These are phyloP conservation scores for Trissolcus basalis DNA, from an alignment of 1,140 invertebrate species.

Conservation along the genomic window DNA sequence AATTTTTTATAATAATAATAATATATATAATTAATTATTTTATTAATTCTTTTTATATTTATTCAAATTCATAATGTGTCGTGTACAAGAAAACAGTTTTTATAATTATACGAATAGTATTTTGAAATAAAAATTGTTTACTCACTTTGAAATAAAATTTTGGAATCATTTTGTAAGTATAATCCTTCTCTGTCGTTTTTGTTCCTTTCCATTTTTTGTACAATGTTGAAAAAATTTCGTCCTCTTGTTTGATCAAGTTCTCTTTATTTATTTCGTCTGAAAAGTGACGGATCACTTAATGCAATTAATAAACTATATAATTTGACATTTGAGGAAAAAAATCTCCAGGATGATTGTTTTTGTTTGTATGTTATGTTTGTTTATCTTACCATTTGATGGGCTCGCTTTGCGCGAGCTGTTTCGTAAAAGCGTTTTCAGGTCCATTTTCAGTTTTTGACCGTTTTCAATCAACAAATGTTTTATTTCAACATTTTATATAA, in stretches of 20 bases:
- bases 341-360: neutral
- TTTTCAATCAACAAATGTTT: too few species aligned
- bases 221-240: constrained; percentile 77
- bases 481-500: too few species aligned
- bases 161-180: constrained; percentile 79
- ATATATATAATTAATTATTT: too few species aligned
- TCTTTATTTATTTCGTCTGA: constrained; percentile 60
- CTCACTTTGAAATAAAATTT: constrained; percentile 85
- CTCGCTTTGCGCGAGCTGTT: constrained; percentile 1
- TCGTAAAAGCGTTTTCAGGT: constrained; percentile 22
- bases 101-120: too few species aligned
- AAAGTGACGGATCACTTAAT: constrained; percentile 4
- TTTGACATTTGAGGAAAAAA: neutral
- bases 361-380: neutral
- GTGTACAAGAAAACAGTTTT: too few species aligned
- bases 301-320: constrained; percentile 1
- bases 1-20: too few species aligned
- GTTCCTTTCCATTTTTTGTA: constrained; percentile 79
- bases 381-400: constrained; percentile 13
- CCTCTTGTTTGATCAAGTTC: constrained; percentile 70
- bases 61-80: too few species aligned
- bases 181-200: constrained; percentile 66
- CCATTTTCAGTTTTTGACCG: constrained; percentile 4
- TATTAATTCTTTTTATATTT: too few species aligned
- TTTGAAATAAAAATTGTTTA: constrained; percentile 11